Percentiles rank a stretch among this genome's conserved stretches.
Conservation (phyloP, 64 coral and sea anemone species). For the Hydrozoanthus tunicans region DNA sequence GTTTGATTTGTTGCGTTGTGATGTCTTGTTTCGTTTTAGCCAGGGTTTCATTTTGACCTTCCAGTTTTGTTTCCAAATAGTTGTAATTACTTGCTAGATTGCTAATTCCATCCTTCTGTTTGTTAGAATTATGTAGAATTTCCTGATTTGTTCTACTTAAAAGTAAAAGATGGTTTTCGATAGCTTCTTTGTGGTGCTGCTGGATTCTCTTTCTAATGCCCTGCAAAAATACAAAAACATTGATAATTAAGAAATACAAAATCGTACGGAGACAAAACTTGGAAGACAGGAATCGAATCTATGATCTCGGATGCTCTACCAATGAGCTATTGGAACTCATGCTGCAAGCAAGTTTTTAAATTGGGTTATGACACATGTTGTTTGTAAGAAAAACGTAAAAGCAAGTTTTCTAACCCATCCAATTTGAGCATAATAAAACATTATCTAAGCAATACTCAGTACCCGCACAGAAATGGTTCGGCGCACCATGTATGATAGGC, state of each 20-base stretch:
- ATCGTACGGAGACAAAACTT: too few relatives aligned
- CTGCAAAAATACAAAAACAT: neutral
- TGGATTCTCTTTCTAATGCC: constrained; percentile 1
- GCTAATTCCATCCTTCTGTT: neutral
- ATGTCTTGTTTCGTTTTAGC: neutral
- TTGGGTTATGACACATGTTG: too few relatives aligned
- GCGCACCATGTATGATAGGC: too few relatives aligned
- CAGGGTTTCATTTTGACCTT: constrained; percentile 11
- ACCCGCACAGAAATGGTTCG: too few relatives aligned
- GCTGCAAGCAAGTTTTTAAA: too few relatives aligned
- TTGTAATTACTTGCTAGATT: neutral
- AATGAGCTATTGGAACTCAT: too few relatives aligned
- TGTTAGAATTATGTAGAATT: neutral
- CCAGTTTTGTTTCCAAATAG: constrained; percentile 20
- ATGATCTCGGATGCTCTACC: too few relatives aligned
- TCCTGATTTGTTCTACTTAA: constrained; percentile 9
- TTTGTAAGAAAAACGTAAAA: too few relatives aligned
- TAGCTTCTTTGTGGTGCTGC: constrained; percentile 15
- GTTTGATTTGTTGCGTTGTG: neutral
- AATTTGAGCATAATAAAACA: too few relatives aligned
- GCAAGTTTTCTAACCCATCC: too few relatives aligned
- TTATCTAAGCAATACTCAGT: too few relatives aligned
- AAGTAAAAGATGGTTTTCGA: constrained; percentile 19
- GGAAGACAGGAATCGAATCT: neutral
- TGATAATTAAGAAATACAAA: neutral